phyloP scores from a whole-genome alignment of 1,140 invertebrate genomes.

The Drosophila orosa region DNA sequence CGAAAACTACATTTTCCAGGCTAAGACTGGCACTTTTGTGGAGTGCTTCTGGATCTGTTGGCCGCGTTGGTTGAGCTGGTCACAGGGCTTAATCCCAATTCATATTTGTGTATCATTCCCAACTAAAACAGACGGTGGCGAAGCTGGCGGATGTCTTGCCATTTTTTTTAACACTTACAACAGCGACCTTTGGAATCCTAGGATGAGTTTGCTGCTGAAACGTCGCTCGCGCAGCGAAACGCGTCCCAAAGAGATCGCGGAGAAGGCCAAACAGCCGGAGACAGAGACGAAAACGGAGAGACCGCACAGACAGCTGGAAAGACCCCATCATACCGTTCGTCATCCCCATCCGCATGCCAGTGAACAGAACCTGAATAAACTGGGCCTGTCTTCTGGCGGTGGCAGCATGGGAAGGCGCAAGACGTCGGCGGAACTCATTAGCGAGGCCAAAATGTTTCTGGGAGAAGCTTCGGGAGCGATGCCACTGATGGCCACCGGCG shows the following conservation, averaged over 20 bases:
- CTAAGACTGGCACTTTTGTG: slow-evolving; percentile 9
- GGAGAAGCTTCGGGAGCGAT: slow-evolving; percentile 43
- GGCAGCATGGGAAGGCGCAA: slow-evolving; percentile 84
- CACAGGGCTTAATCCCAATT: slow-evolving; percentile 1
- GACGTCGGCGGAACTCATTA: slow-evolving; percentile 91
- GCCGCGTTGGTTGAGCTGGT: slow-evolving; percentile 23
- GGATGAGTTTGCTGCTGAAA: slow-evolving; percentile 71
- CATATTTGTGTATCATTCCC: background rate
- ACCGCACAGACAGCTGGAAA: slow-evolving; percentile 11
- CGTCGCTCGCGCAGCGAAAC: slow-evolving; percentile 76
- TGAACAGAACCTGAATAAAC: slow-evolving; percentile 42
- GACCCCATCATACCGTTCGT: slow-evolving; percentile 16
- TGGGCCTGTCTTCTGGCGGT: slow-evolving; percentile 13
- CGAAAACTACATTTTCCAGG: slow-evolving; percentile 59
- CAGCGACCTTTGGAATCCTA: background rate
- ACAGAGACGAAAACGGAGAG: background rate
- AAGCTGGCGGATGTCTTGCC: background rate
- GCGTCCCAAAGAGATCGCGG: slow-evolving; percentile 43
- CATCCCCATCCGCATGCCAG: slow-evolving; percentile 23
- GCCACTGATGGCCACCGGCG: slow-evolving; percentile 61
- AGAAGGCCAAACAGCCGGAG: slow-evolving; percentile 25
- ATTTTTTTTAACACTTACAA: background rate
- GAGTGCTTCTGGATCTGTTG: slow-evolving; percentile 31
- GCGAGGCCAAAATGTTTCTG: slow-evolving; percentile 88
- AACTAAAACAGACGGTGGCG: background rate